Base-by-base conservation (phyloP, 2,113 vertebrate species). In the Peucedramus taeniatus region DNA sequence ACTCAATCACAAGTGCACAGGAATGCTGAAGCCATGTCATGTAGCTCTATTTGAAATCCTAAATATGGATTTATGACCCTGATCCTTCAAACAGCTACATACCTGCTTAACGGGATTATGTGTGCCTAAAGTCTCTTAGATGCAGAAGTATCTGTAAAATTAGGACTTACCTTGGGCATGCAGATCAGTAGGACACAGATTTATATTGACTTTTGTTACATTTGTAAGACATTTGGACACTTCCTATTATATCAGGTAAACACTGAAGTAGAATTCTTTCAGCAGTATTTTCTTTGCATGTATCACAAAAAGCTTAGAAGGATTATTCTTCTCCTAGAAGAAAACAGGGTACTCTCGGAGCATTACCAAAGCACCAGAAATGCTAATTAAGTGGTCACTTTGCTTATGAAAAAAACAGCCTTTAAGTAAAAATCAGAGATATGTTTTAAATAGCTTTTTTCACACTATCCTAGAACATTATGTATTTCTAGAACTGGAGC, bases 41-140 rank as follows among this genome's bases (percentile, higher is more conserved):
- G 28, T n/a, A 91, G 75, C 27, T 72, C 42, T 70, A 63, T 40
- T 50, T 78, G 69, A 96, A 94, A 93, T 39, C 65, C 64, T 75
- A 95, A 94, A 95, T 89, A 81, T 90, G 88, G 83, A 95, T 96
- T 95, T 94, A 94, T 71, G 85, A 90, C 40, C 90, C 64, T 68
- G 68, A 95, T 88, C 83, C 64, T 94, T 92, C 88, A 51, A 90
- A 92, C 76, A 89, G 83, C 72, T 89, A 94, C 69, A 60, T 53
- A 69, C 4, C 2, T 90, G 79, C 71, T 92, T 93, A 95, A 93
- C 3, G 2, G 86, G 85, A 96, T 95, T 93, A 93, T 15, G 33
- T 10, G 1, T 57, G 92, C 83, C 89, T 90, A 50, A 83, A 94
- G 75, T 90, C 82, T 88, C 70, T 83, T 45, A 70, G 56, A 93